Conservation (phyloP, 92 coral and sea anemone genomes). For the Micromussa lordhowensis region DNA sequence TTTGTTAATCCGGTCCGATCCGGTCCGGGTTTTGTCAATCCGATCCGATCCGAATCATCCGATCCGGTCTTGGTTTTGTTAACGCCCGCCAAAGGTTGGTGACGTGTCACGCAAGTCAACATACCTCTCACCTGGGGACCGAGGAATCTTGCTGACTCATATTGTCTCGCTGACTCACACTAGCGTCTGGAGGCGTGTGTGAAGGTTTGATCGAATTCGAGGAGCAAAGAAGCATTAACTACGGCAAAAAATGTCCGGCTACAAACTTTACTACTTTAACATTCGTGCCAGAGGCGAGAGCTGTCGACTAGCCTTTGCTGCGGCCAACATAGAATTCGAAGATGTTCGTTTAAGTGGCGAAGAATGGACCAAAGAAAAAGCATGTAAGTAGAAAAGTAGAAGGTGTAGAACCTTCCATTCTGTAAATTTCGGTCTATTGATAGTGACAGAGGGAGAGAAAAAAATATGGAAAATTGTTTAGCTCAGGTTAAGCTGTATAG, state of each 20-base stretch:
- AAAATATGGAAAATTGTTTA: too few relatives aligned
- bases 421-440: too few relatives aligned
- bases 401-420: too few relatives aligned
- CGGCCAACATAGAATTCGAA: constrained; percentile 17
- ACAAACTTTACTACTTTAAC: constrained; percentile 12
- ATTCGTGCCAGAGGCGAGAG: constrained; percentile 2
- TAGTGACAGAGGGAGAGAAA: too few relatives aligned
- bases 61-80: too few relatives aligned
- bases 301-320: not conserved
- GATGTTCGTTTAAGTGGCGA: constrained; percentile 8
- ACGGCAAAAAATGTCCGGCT: constrained; percentile 4
- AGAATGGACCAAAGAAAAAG: constrained; percentile 15
- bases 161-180: not conserved
- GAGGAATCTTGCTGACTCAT: not conserved
- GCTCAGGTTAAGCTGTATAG: too few relatives aligned
- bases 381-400: not conserved
- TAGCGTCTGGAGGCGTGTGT: not conserved
- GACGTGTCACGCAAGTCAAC: not conserved
- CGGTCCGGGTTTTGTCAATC: too few relatives aligned
- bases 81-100: too few relatives aligned
- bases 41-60: too few relatives aligned
- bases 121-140: not conserved
- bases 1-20: too few relatives aligned
- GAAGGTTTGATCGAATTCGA: not conserved
- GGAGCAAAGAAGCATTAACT: not conserved